These are phyloP conservation scores for Scomber japonicus DNA, from an alignment of 2,113 vertebrate genomes.

Conservation along the genomic window DNA sequence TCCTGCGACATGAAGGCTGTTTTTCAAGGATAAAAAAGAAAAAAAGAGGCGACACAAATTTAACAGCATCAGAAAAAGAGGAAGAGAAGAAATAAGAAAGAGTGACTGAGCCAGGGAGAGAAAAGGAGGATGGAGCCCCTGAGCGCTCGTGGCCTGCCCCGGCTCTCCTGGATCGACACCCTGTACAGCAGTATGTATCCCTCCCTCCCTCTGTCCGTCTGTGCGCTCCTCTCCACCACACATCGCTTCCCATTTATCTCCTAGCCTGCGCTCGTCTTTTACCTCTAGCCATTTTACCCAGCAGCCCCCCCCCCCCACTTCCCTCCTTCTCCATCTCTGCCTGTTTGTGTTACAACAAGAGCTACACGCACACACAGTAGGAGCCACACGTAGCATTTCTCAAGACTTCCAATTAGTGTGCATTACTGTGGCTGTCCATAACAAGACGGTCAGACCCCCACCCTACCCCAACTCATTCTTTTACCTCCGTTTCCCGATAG, in stretches of 20 bases:
- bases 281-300: constrained; percentile 44
- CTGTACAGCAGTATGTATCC: constrained; percentile 97
- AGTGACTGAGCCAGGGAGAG: constrained; percentile 53
- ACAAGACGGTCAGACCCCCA: constrained; percentile 12
- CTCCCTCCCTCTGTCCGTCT: constrained; percentile 12
- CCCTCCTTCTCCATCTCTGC: constrained; percentile 42
- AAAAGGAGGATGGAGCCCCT: constrained; percentile 92
- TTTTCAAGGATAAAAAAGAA: constrained; percentile 73
- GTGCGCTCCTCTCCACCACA: constrained; percentile 32
- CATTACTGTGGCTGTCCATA: constrained; percentile 63
- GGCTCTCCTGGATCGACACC: constrained; percentile 98
- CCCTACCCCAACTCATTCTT: not conserved
- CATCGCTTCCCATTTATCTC: constrained; percentile 36
- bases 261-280: constrained; percentile 10
- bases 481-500: not conserved
- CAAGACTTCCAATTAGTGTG: constrained; percentile 55
- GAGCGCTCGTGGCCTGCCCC: constrained; percentile 93
- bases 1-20: constrained; percentile 80
- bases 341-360: constrained; percentile 40
- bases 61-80: constrained; percentile 5
- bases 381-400: constrained; percentile 49
- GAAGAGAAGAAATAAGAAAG: constrained; percentile 35
- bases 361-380: constrained; percentile 13
- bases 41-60: constrained; percentile 3
- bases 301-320: constrained; percentile 2